Percentiles rank a stretch among this genome's conserved stretches.
These are phyloP conservation scores for Neosalanx taihuensis DNA, from an alignment of 2,797 vertebrate genomes.

Conservation along the genomic window DNA sequence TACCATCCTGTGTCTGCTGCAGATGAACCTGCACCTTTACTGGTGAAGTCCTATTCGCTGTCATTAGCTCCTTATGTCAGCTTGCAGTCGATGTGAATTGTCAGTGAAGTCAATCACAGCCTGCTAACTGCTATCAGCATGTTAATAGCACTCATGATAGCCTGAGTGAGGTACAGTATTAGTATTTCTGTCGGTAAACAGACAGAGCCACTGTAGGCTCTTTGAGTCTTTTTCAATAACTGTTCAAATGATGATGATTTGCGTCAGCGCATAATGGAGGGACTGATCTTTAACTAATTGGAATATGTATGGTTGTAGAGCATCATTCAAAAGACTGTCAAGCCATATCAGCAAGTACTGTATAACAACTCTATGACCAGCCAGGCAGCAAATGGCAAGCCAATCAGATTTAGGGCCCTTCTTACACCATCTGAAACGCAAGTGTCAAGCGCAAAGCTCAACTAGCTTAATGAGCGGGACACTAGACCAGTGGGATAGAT, in stretches of 20 bases:
- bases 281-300: not conserved
- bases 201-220: not conserved
- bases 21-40: not conserved
- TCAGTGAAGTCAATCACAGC: not conserved
- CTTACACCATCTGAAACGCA: too few species aligned
- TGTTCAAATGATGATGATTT: not conserved
- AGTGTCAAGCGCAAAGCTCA: too few species aligned
- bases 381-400: not conserved
- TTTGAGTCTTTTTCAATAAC: not conserved
- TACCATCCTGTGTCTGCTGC: not conserved
- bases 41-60: not conserved
- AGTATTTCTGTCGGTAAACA: not conserved
- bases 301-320: not conserved
- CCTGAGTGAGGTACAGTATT: not conserved
- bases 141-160: not conserved
- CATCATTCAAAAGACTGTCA: not conserved
- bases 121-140: not conserved
- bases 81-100: not conserved
- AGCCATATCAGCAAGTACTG: not conserved
- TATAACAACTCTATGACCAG: not conserved
- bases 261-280: not conserved
- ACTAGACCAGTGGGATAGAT: too few species aligned
- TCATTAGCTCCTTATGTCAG: not conserved
- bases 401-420: not conserved
- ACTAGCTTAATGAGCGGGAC: too few species aligned